These are phyloP conservation scores for Arctocebus calabarensis DNA, from an alignment of 2,797 vertebrate species.

Conservation along the genomic window DNA sequence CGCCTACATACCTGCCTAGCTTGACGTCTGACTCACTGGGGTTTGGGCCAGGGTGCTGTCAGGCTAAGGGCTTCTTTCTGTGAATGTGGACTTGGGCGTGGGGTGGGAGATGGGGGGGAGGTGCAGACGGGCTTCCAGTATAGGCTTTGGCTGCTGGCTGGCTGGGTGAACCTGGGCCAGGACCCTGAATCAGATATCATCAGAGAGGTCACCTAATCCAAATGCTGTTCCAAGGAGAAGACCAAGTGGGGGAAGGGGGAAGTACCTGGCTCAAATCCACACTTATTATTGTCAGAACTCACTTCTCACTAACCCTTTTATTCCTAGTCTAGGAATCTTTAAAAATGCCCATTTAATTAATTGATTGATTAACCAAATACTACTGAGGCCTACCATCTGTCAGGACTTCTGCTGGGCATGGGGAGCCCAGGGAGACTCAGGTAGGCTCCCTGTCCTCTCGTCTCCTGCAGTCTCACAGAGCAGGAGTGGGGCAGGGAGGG, in stretches of 20 bases:
- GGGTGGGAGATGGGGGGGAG: background rate
- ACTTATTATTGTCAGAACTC: background rate
- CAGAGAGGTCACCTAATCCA: background rate
- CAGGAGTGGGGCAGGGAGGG: background rate
- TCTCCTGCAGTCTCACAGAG: background rate
- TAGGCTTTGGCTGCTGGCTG: constrained; percentile 38
- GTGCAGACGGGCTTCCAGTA: background rate
- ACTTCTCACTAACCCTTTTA: constrained; percentile 33
- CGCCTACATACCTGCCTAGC: constrained; percentile 3
- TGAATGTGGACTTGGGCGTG: background rate
- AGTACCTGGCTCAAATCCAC: background rate
- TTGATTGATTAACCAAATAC: background rate
- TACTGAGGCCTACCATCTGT: background rate
- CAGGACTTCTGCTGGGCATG: background rate
- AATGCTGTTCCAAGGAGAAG: background rate
- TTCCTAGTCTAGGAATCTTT: constrained; percentile 22
- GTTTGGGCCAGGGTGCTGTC: constrained; percentile 41
- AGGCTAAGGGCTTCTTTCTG: constrained; percentile 44
- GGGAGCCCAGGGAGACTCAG: background rate
- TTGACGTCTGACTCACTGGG: constrained; percentile 61
- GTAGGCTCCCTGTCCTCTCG: background rate
- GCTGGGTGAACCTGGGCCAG: background rate
- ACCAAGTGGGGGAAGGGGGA: background rate
- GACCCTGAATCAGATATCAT: constrained; percentile 5
- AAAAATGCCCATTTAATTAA: constrained; percentile 31